Evolutionary conservation across 1,140 invertebrate genomes (phyloP), one percentile per base, ranked within the genome.

Genomic region (Rhynchophorus ferrugineus): DNA sequence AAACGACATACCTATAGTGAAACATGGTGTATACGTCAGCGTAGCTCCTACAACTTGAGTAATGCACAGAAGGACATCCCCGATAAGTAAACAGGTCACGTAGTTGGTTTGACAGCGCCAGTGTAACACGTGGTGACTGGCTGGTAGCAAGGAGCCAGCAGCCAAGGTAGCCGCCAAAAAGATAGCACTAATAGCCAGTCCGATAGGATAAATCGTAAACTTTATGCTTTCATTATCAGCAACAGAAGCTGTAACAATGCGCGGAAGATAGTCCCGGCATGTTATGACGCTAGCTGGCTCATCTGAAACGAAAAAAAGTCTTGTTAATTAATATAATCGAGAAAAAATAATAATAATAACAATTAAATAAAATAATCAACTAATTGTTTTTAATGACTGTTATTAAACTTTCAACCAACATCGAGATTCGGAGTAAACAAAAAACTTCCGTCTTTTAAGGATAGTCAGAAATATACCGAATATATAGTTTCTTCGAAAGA

Each of bases 71-170:
- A 87, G 73, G 34, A 87, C 73, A 68, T 88, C 82, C 36, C 84
- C 86, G 51, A 88, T 70, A 67, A 89, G 78, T 46, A 90, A 76
- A 64, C 85, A 87, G 39, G 80, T 80, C 53, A 90, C 84, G 68
- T 89, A 85, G 71, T 86, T 81, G 44, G 85, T 87, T 74, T 89
- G 87, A 64, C 86, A 89, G 50, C 84, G 76, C 85, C 86, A 89
- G 69, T 89, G 87, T 50, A 89, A 73, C 38, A 85, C 84, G 75
- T 89, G 86, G 72, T 89, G 85, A 48, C 82, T 83, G 13, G 83
- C 80, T 19, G 86, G 86, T 61, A 89, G 70, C 56, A 87, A 74
- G 62, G 81, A 85, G 5, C 84, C 82, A 1, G 84, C 80, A 2
- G 79, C 81, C 59, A 90, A 69, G 20, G 87, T 89, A 2, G 85